Conservation (phyloP, 2,797 vertebrate species). For the Coregonus sp. region DNA sequence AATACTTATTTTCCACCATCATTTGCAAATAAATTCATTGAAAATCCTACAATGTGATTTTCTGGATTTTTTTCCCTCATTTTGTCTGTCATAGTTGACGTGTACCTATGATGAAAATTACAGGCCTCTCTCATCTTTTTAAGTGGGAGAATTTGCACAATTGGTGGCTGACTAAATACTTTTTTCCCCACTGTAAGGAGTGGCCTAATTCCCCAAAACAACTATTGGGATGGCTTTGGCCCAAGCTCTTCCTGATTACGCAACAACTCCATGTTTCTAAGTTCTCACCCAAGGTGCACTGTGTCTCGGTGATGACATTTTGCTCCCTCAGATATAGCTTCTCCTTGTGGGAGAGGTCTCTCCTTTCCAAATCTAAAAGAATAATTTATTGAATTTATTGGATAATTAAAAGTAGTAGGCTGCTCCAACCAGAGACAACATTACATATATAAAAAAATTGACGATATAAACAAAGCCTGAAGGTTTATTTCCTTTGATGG, state of each 20-base stretch:
- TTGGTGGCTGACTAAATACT: no score
- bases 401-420: neutral
- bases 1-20: no score
- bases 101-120: no score
- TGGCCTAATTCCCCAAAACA: neutral
- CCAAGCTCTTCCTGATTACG: neutral
- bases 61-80: no score
- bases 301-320: constrained; percentile 98
- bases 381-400: neutral
- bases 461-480: neutral
- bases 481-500: no score
- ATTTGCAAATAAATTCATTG: no score
- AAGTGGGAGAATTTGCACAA: no score
- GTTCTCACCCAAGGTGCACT: constrained; percentile 93
- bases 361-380: constrained; percentile 92
- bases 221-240: neutral
- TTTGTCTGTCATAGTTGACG: no score
- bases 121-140: no score
- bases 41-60: no score
- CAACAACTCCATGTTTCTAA: neutral
- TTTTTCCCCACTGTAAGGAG: neutral
- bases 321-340: constrained; percentile 95
- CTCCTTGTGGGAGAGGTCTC: constrained; percentile 97
- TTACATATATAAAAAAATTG: neutral
- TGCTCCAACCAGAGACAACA: neutral